Base-by-base conservation (phyloP, 2,113 vertebrate genomes). In the Strix aluco region DNA sequence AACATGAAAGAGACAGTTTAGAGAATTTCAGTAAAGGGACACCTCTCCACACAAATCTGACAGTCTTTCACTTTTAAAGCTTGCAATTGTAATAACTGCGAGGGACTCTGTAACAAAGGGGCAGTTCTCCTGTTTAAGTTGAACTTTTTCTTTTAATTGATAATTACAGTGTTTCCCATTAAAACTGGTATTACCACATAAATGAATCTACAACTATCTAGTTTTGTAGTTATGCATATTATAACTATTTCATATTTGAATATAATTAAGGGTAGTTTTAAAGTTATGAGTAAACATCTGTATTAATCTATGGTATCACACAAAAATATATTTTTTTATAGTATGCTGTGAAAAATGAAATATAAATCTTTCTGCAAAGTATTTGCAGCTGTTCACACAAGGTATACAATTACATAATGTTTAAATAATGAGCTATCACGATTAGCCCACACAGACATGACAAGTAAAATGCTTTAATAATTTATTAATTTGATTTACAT, bases 401-500 rank as follows among this genome's bases (percentile, higher is more conserved):
- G 85, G 96, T 98, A 95, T 97, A 96, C 96, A 98, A 98, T 97
- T 98, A 97, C 94, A 97, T 97, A 97, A 98, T 97, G 94, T 97
- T 98, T 97, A 97, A 98, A 98, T 97, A 98, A 98, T 97, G 94
- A 98, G 96, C 94, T 97, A 97, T 97, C 96, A 97, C 25, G 75
- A 98, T 98, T 97, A 98, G 95, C 81, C 96, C 96, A 98, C 97
- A 97, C 96, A 98, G 97, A 97, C 96, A 97, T 98, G 96, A 98
- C 97, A 98, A 97, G 95, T 94, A 98, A 98, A 98, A 98, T 95
- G 92, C 84, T 92, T 95, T 97, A 97, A 98, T 97, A 97, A 97
- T 97, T 96, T 97, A 98, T 97, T 98, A 97, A 97, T 97, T 97
- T 98, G 66, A 98, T 98, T 98, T 98, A 97, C 95, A 95, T 97